Conservation (phyloP, 2,888 invertebrate genomes). For the Cephus pygmeus region DNA sequence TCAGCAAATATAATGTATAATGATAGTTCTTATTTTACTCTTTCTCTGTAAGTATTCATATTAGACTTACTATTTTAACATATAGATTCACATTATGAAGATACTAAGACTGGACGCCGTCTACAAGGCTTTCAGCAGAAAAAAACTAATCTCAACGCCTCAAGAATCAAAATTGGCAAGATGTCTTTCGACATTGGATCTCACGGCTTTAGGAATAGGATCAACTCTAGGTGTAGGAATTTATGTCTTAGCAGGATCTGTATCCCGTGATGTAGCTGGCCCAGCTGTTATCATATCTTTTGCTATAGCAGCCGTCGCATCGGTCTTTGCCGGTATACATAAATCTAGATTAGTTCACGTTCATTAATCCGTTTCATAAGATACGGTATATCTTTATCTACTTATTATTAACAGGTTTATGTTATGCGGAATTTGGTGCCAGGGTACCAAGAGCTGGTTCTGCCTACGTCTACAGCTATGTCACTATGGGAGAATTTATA, state of each 20-base stretch:
- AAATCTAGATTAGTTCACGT: slow-evolving; percentile 2
- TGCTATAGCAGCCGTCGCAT: slow-evolving; percentile 90
- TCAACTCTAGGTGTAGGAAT: slow-evolving; percentile 91
- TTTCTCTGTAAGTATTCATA: neutral
- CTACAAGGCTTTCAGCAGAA: slow-evolving; percentile 45
- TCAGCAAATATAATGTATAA: neutral
- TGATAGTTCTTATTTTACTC: neutral
- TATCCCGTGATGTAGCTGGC: slow-evolving; percentile 83
- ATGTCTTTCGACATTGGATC: slow-evolving; percentile 83
- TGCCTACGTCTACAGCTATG: slow-evolving; percentile 94
- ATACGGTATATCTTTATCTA: neutral
- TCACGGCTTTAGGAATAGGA: slow-evolving; percentile 85
- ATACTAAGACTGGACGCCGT: slow-evolving; percentile 26
- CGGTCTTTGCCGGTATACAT: slow-evolving; percentile 83
- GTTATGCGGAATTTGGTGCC: slow-evolving; percentile 93
- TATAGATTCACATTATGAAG: slow-evolving; percentile 41
- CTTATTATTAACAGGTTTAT: slow-evolving; percentile 72
- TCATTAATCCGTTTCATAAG: neutral
- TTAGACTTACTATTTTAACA: neutral
- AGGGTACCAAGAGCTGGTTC: slow-evolving; percentile 91
- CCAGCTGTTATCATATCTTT: slow-evolving; percentile 90
- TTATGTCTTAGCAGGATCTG: slow-evolving; percentile 88
- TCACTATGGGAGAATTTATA: slow-evolving; percentile 90
- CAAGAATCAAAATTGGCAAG: slow-evolving; percentile 69
- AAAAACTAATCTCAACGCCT: slow-evolving; percentile 38